phyloP scores from a whole-genome alignment of 2,888 invertebrate genomes.

The Crocallis elinguaria region DNA sequence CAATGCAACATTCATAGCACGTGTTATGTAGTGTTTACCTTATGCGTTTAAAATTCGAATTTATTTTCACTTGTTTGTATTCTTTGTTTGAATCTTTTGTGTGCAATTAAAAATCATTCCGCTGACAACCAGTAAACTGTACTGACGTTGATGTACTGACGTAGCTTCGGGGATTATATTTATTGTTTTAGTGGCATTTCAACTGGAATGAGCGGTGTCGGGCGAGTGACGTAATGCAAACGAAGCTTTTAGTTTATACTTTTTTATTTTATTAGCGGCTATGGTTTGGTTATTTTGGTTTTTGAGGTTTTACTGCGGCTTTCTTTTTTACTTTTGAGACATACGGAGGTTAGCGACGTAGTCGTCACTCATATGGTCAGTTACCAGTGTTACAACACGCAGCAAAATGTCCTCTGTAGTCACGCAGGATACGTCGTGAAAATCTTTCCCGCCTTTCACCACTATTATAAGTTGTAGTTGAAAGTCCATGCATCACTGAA shows the following conservation, averaged over 20 bases:
- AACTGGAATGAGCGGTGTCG: constrained; percentile 27
- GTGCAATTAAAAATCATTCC: constrained; percentile 68
- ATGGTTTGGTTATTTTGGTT: neutral
- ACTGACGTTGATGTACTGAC: constrained; percentile 58
- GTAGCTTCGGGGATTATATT: constrained; percentile 33
- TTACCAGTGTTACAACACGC: too few species aligned
- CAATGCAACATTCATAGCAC: constrained; percentile 12
- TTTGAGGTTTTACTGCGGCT: too few species aligned
- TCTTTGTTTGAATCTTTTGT: constrained; percentile 46
- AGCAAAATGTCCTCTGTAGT: too few species aligned
- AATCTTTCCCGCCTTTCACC: too few species aligned
- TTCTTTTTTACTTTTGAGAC: too few species aligned
- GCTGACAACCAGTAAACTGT: constrained; percentile 61
- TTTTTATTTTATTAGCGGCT: constrained; percentile 13
- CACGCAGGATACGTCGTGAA: too few species aligned
- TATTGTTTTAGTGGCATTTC: constrained; percentile 46
- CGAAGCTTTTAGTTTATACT: constrained; percentile 11
- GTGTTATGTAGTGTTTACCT: too few species aligned
- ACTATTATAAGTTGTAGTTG: too few species aligned
- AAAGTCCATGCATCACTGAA: too few species aligned
- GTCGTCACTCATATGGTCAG: too few species aligned
- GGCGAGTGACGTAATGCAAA: constrained; percentile 23
- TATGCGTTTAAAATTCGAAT: constrained; percentile 28
- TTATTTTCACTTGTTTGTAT: constrained; percentile 41
- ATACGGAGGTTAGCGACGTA: too few species aligned